These are phyloP conservation scores for Druceiella hillmani DNA, from an alignment of 2,888 invertebrate species.

Conservation along the genomic window DNA sequence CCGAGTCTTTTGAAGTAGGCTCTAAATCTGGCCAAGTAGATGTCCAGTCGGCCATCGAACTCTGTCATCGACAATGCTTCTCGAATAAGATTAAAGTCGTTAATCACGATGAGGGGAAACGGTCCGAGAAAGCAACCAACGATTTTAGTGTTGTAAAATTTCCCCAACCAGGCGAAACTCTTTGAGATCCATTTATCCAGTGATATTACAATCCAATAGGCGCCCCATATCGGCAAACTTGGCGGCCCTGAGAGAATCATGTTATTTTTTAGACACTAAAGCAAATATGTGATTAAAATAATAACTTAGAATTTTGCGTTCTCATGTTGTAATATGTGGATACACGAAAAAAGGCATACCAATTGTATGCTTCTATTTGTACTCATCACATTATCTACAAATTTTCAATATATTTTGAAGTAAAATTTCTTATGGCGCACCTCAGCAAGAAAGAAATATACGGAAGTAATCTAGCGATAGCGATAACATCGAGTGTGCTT, in stretches of 20 bases:
- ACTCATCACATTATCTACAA: too few species aligned
- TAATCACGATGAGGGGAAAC: slow-evolving; percentile 44
- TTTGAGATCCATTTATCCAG: slow-evolving; percentile 47
- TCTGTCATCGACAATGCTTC: slow-evolving; percentile 54
- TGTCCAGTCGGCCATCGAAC: slow-evolving; percentile 56
- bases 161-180: slow-evolving; percentile 44
- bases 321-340: too few species aligned
- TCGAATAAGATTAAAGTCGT: slow-evolving; percentile 49
- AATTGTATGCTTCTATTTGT: too few species aligned
- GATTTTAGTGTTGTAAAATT: slow-evolving; percentile 54
- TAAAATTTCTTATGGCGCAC: too few species aligned
- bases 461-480: too few species aligned
- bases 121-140: slow-evolving; percentile 54
- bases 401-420: too few species aligned
- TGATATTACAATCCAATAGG: slow-evolving; percentile 53
- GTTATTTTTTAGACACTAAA: too few species aligned
- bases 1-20: slow-evolving; percentile 52
- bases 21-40: slow-evolving; percentile 43
- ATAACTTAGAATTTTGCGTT: too few species aligned
- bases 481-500: too few species aligned
- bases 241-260: slow-evolving; percentile 59
- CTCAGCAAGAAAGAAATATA: too few species aligned
- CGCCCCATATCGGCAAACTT: slow-evolving; percentile 56
- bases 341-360: too few species aligned
- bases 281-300: too few species aligned